Conservation (phyloP, 1,140 invertebrate genomes). For the Holcopasites calliopsidis region DNA sequence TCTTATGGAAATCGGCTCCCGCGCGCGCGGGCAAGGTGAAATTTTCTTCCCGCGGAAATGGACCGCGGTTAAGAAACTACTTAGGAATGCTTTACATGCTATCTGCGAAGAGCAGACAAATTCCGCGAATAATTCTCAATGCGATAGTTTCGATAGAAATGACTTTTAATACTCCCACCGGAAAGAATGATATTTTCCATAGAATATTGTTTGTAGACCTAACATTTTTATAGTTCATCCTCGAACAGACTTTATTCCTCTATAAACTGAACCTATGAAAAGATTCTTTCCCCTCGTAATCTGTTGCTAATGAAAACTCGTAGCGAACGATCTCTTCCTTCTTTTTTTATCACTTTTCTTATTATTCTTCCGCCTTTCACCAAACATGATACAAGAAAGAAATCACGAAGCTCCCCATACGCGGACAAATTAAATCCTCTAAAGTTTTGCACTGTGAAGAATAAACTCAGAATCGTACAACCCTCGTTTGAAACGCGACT, state of each 20-base stretch:
- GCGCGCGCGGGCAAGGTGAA: neutral
- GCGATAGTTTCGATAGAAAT: too few relatives aligned
- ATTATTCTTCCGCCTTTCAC: neutral
- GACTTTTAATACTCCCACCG: neutral
- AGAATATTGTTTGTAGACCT: constrained; percentile 1
- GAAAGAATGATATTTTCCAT: neutral
- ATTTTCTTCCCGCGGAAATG: constrained; percentile 26
- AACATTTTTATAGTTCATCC: neutral
- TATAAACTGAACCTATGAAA: constrained; percentile 20
- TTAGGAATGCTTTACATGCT: neutral
- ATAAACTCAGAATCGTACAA: too few relatives aligned
- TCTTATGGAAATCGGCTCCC: constrained; percentile 36
- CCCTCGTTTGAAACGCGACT: neutral
- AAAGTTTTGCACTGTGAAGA: too few relatives aligned
- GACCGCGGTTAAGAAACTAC: neutral
- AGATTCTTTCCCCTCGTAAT: neutral
- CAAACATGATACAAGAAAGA: neutral
- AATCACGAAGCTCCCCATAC: too few relatives aligned
- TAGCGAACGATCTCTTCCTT: neutral
- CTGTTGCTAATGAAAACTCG: constrained; percentile 8
- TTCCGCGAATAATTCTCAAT: neutral
- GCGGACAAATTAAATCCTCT: neutral
- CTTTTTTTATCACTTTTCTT: neutral
- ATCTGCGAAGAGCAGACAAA: too few relatives aligned
- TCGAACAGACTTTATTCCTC: neutral